A percentile compares a stretch with the other conserved stretches of the same genome.
Evolutionary conservation across 1,140 invertebrate species (phyloP).

Genomic region (Heliconius congener): DNA sequence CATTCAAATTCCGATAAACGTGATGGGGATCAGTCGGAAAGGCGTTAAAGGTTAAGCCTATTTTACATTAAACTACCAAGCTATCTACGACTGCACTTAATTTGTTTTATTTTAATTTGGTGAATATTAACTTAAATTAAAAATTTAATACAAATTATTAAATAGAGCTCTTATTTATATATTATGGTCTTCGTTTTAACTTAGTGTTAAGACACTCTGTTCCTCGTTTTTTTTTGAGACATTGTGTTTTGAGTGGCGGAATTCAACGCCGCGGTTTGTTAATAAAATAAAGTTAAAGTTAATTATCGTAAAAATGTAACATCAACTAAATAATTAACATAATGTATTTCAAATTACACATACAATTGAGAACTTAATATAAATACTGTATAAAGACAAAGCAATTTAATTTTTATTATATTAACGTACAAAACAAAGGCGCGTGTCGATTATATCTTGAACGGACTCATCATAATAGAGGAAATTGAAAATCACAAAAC

Average conservation of each 20-base stretch:
- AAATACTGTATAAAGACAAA: neutral
- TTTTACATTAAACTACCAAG: neutral
- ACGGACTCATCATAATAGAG: neutral
- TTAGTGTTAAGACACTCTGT: too few species aligned
- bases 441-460: neutral
- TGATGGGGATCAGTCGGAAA: neutral
- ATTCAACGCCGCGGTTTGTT: too few species aligned
- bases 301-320: too few species aligned
- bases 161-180: too few species aligned
- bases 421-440: neutral
- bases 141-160: too few species aligned
- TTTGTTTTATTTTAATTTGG: neutral
- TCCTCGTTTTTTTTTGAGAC: too few species aligned
- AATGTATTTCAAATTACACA: too few species aligned
- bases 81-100: neutral
- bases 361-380: too few species aligned
- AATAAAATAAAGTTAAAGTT: too few species aligned
- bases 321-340: too few species aligned
- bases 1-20: constrained; percentile 30
- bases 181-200: too few species aligned
- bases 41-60: neutral
- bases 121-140: neutral
- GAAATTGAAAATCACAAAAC: constrained; percentile 1
- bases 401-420: neutral
- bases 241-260: too few species aligned